Conservation (phyloP, 2,797 vertebrate genomes). For the Pseudochirops corinnae region DNA sequence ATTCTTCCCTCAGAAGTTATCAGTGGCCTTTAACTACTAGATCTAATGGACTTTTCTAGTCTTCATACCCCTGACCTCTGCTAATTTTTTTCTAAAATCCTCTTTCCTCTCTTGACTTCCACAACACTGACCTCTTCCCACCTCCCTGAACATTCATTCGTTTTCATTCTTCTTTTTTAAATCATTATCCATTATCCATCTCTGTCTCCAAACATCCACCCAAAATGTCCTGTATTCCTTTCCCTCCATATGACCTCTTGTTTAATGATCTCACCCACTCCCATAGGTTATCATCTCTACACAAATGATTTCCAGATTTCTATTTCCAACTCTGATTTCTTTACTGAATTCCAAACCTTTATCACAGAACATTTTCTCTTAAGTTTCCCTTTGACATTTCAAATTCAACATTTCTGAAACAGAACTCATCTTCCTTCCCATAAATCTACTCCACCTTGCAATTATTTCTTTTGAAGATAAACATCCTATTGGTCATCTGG, state of each 20-base stretch:
- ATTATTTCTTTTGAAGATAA: neutral
- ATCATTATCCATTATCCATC: neutral
- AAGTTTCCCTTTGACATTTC: neutral
- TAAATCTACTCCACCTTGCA: neutral
- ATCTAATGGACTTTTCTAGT: neutral
- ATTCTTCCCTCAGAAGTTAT: neutral
- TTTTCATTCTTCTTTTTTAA: neutral
- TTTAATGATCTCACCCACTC: neutral
- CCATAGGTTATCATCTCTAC: neutral
- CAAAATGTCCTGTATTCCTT: neutral
- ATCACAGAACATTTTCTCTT: neutral
- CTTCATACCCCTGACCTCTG: neutral
- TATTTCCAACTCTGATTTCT: neutral
- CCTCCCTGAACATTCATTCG: neutral
- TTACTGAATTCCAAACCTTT: neutral
- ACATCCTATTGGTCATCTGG: neutral
- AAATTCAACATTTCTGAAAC: neutral
- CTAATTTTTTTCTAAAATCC: neutral
- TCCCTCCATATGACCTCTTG: neutral
- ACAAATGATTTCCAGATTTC: neutral
- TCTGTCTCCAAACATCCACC: neutral
- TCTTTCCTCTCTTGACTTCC: neutral
- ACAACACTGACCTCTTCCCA: neutral
- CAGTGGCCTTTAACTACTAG: neutral
- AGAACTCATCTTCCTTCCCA: neutral